A percentile compares a stretch with the other conserved stretches of the same genome.
phyloP scores from a whole-genome alignment of 2,888 invertebrate genomes.

The Yponomeuta cagnagella region DNA sequence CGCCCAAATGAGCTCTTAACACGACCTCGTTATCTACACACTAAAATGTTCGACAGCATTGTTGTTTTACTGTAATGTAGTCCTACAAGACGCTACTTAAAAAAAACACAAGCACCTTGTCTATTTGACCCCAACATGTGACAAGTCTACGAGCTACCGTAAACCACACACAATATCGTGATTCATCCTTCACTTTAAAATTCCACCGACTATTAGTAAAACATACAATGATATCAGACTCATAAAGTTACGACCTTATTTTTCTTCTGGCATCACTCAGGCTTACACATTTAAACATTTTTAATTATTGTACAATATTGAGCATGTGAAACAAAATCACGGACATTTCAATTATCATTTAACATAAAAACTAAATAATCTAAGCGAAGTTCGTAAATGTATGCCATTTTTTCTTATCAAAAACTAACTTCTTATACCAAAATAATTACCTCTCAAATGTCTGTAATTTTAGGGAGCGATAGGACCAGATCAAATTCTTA shows the following conservation, averaged over 20 bases:
- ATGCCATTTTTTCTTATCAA: too few relatives aligned
- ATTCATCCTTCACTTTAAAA: constrained; percentile 10
- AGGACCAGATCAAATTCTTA: too few relatives aligned
- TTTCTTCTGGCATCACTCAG: too few relatives aligned
- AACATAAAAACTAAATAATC: too few relatives aligned
- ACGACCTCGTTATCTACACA: constrained; percentile 6
- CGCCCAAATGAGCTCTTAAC: not conserved
- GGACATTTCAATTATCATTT: too few relatives aligned
- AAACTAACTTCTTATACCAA: too few relatives aligned
- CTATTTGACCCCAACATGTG: constrained; percentile 42
- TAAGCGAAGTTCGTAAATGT: too few relatives aligned
- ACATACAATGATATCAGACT: constrained; percentile 37
- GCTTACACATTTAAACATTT: too few relatives aligned
- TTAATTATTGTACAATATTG: too few relatives aligned
- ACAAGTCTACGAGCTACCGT: constrained; percentile 8
- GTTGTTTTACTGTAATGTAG: constrained; percentile 9
- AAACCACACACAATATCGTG: not conserved
- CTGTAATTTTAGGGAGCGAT: too few relatives aligned
- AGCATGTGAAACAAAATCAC: too few relatives aligned
- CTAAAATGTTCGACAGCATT: constrained; percentile 5
- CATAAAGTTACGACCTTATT: constrained; percentile 16
- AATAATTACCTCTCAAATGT: too few relatives aligned
- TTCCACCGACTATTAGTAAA: constrained; percentile 11
- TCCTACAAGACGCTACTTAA: not conserved
- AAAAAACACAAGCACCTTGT: constrained; percentile 55